These are phyloP conservation scores for Pseudorhombus dupliciocellatus DNA, from an alignment of 2,113 vertebrate genomes.

Conservation along the genomic window DNA sequence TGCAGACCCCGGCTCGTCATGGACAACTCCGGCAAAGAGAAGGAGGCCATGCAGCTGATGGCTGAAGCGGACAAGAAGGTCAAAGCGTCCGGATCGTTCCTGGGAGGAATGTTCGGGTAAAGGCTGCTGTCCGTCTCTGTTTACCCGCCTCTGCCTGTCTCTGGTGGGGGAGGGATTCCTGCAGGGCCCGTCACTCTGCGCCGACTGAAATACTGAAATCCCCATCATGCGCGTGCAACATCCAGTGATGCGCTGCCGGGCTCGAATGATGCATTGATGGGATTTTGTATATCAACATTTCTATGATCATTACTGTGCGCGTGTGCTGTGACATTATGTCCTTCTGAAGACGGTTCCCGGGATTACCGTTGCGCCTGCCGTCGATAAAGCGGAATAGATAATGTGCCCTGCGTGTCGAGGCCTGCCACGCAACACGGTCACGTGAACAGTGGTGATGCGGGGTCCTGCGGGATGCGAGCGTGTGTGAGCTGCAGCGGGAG, in stretches of 20 bases:
- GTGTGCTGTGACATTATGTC: neutral
- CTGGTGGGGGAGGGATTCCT: constrained; percentile 18
- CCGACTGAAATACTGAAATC: neutral
- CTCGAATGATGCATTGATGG: neutral
- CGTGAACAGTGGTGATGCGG: neutral
- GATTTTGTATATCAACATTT: neutral
- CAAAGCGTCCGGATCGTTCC: constrained; percentile 93
- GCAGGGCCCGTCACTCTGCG: constrained; percentile 29
- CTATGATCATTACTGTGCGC: neutral
- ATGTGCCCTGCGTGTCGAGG: neutral
- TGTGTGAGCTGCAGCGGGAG: neutral
- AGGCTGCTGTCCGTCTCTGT: constrained; percentile 42
- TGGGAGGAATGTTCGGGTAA: constrained; percentile 96
- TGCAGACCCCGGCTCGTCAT: constrained; percentile 69
- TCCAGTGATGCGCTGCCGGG: neutral
- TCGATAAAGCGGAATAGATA: neutral
- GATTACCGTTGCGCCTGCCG: neutral
- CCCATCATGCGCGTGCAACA: neutral
- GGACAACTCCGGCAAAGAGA: constrained; percentile 94
- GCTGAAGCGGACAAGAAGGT: constrained; percentile 96
- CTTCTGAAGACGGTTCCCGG: neutral
- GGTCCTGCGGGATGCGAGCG: neutral
- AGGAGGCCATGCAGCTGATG: constrained; percentile 96
- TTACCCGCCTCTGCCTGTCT: constrained; percentile 23
- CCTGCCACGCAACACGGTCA: neutral